These are phyloP conservation scores for Drosophila meridiana DNA, from an alignment of 2,888 invertebrate genomes.

Conservation along the genomic window DNA sequence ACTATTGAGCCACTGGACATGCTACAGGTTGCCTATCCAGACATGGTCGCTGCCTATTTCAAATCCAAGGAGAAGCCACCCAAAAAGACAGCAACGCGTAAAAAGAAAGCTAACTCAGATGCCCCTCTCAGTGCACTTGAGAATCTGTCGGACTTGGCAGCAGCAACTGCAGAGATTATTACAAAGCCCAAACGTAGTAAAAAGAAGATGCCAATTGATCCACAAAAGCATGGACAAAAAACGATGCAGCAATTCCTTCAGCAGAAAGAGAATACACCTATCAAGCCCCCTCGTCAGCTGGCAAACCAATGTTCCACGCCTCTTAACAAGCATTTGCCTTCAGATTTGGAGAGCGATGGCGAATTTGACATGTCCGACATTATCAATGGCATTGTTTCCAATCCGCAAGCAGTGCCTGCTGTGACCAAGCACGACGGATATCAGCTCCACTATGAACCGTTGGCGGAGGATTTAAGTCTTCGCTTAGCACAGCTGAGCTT, in stretches of 20 bases:
- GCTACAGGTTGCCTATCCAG: constrained; percentile 88
- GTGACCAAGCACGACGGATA: constrained; percentile 73
- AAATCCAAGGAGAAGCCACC: constrained; percentile 86
- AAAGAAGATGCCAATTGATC: constrained; percentile 76
- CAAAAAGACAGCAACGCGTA: constrained; percentile 84
- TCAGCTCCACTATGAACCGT: constrained; percentile 72
- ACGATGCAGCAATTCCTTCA: constrained; percentile 83
- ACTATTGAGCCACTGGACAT: constrained; percentile 90
- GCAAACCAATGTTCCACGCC: constrained; percentile 80
- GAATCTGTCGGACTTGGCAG: constrained; percentile 62
- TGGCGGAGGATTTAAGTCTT: constrained; percentile 58
- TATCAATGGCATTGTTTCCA: constrained; percentile 86
- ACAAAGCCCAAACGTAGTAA: constrained; percentile 58
- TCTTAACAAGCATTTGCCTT: constrained; percentile 69
- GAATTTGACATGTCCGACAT: constrained; percentile 86
- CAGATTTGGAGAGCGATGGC: constrained; percentile 82
- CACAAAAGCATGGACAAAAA: constrained; percentile 76
- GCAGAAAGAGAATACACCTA: constrained; percentile 48
- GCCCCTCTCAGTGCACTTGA: constrained; percentile 73
- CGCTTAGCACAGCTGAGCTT: constrained; percentile 55
- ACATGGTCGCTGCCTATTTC: constrained; percentile 87
- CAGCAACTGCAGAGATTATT: constrained; percentile 70
- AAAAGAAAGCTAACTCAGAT: constrained; percentile 45
- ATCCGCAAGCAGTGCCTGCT: constrained; percentile 46
- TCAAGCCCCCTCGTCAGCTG: constrained; percentile 21